These are phyloP conservation scores for Phengaris alcon DNA, from an alignment of 2,888 invertebrate genomes.

Conservation along the genomic window DNA sequence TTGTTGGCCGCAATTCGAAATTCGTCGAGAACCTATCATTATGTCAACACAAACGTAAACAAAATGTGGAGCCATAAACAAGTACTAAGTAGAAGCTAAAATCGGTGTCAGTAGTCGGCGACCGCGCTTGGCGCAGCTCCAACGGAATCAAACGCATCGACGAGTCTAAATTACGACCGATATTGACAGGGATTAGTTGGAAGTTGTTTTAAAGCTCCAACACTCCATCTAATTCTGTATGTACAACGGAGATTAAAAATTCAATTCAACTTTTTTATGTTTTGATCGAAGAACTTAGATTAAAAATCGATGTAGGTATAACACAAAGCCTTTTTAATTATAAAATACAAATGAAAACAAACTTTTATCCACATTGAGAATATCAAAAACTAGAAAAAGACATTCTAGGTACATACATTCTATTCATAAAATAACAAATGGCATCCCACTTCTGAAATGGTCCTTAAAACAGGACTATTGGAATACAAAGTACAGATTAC, in stretches of 20 bases:
- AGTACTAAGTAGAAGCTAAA: conserved; percentile 14
- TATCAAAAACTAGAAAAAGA: background rate
- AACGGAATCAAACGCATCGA: conserved; percentile 17
- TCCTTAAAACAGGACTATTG: background rate
- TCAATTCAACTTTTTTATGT: background rate
- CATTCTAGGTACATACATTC: background rate
- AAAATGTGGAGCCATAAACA: conserved; percentile 13
- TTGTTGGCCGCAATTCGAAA: background rate
- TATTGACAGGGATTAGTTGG: conserved; percentile 26
- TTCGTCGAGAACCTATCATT: conserved; percentile 12
- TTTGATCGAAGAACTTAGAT: background rate
- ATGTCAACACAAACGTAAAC: conserved; percentile 16
- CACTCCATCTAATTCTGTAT: background rate
- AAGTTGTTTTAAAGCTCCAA: background rate
- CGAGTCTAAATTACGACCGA: conserved; percentile 16
- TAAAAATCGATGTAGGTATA: background rate
- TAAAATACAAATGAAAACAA: too few relatives aligned
- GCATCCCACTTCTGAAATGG: conserved; percentile 3
- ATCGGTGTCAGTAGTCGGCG: conserved; percentile 15
- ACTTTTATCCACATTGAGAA: background rate
- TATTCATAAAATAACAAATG: background rate
- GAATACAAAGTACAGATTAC: conserved; percentile 5
- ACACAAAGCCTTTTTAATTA: background rate
- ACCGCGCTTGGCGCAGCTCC: conserved; percentile 8
- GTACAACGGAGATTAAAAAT: background rate